A percentile compares a stretch with the other conserved stretches of the same genome.
Evolutionary conservation across 2,888 invertebrate genomes (phyloP).

Genomic region (Nysson spinosus): DNA sequence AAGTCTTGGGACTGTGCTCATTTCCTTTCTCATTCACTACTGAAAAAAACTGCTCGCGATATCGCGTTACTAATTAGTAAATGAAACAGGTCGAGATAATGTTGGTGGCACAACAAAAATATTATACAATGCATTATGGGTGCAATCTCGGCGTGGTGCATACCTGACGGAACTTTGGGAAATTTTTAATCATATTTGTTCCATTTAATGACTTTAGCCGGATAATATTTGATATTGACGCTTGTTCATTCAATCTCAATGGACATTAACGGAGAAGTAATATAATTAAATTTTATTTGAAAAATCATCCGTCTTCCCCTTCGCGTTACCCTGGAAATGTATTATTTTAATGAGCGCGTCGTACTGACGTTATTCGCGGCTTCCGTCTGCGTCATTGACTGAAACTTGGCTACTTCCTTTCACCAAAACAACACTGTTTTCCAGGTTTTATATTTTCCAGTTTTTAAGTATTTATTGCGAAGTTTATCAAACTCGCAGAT

Average conservation of each 20-base stretch:
- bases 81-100: constrained; percentile 65
- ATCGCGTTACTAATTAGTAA: constrained; percentile 75
- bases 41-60: constrained; percentile 60
- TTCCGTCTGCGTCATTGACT: background rate
- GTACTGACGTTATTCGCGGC: background rate
- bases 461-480: too few species aligned
- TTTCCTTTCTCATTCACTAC: constrained; percentile 71
- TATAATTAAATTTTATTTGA: constrained; percentile 50
- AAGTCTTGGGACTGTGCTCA: constrained; percentile 62
- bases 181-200: constrained; percentile 51
- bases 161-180: constrained; percentile 22
- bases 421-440: background rate
- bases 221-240: constrained; percentile 42
- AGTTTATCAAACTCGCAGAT: too few species aligned
- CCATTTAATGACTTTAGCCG: constrained; percentile 49
- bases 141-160: constrained; percentile 39
- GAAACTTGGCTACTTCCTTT: too few species aligned
- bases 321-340: constrained; percentile 19
- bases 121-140: constrained; percentile 50
- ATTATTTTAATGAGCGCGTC: constrained; percentile 39
- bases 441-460: background rate
- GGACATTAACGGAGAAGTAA: constrained; percentile 34
- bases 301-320: constrained; percentile 22
- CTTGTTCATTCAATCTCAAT: constrained; percentile 3
- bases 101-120: constrained; percentile 48